These are phyloP conservation scores for Diceros bicornis DNA, from an alignment of 2,797 vertebrate species.

Conservation along the genomic window DNA sequence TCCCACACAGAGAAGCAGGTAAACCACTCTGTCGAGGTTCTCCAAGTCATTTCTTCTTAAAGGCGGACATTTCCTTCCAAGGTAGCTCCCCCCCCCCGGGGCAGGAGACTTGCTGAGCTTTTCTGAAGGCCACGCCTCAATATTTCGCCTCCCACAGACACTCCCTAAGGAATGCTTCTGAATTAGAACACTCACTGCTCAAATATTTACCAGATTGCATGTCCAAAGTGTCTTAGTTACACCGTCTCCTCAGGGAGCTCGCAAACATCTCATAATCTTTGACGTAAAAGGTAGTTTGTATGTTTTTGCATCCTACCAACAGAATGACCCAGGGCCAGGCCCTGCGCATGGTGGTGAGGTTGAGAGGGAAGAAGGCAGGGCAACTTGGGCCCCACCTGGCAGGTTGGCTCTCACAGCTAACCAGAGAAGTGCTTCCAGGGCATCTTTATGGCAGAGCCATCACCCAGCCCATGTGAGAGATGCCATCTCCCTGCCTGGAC, in stretches of 20 bases:
- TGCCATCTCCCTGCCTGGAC: not conserved
- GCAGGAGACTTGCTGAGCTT: not conserved
- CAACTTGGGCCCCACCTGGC: rapidly evolving
- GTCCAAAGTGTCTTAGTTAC: not conserved
- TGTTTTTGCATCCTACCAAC: not conserved
- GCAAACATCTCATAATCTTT: not conserved
- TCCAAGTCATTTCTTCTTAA: not conserved
- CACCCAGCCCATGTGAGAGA: not conserved
- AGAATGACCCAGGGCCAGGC: not conserved
- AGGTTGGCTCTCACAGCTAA: not conserved
- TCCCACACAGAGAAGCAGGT: not conserved
- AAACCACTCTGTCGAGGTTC: not conserved
- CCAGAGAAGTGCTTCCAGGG: not conserved
- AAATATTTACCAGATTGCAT: not conserved
- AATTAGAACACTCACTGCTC: not conserved
- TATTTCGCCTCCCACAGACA: not conserved
- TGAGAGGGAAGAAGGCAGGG: not conserved
- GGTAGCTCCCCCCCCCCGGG: not conserved
- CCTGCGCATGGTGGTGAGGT: not conserved
- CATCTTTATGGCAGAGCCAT: not conserved
- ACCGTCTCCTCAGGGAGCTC: not conserved
- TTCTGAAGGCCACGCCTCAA: not conserved
- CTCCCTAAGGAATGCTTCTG: not conserved
- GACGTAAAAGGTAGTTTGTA: not conserved
- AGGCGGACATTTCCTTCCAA: not conserved